Evolutionary conservation across 2,797 vertebrate species (phyloP), one percentile per base, ranked within the genome.

Genomic region (Cirrhinus molitorella): DNA sequence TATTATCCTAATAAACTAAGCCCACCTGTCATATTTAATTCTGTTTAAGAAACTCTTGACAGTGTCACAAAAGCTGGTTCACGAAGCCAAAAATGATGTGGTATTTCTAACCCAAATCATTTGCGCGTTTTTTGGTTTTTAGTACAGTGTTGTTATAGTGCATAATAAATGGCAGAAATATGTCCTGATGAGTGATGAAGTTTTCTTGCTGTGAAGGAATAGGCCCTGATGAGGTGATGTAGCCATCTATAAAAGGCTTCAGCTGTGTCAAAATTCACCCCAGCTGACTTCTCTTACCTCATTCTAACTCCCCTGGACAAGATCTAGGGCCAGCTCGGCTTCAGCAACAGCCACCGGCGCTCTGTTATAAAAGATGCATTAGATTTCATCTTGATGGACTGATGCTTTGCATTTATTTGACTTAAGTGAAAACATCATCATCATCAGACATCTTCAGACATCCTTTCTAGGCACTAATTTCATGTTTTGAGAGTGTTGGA

Each of bases 251-350:
- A 67, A 83, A 74, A 83, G 81, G 57, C 80, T 81, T 81, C 70
- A 73, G 70, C 80, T 65, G 70, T 65, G 70, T 73, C 57, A 81
- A 37, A 83, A 66, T 67, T 83, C 34, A 75, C 61, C 72, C 72
- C 81, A 66, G 72, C 47, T 83, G 81, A 76, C 81, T 75, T 82
- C 12, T 25, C 81, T 83, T 83, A 76, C 71, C 61, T 83, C 81
- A 83, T 82, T 66, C 59, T 43, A 23, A 75, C 59, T 66, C 61
- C 70, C 68, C 47, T 72, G 43, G 68, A 63, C 25, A 63, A 81
- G n/a, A 82, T 53, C 31, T 53, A 28, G 45, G 66, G 80, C 80
- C 79, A 81, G 79, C 28, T 47, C 14, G 10, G 67, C 21, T 61
- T 81, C 70, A 81, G 7, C 28, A 59, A 57, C 66, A 49, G 31